Base-by-base conservation (phyloP, 2,797 vertebrate species). In the Hephaestus fuliginosus region DNA sequence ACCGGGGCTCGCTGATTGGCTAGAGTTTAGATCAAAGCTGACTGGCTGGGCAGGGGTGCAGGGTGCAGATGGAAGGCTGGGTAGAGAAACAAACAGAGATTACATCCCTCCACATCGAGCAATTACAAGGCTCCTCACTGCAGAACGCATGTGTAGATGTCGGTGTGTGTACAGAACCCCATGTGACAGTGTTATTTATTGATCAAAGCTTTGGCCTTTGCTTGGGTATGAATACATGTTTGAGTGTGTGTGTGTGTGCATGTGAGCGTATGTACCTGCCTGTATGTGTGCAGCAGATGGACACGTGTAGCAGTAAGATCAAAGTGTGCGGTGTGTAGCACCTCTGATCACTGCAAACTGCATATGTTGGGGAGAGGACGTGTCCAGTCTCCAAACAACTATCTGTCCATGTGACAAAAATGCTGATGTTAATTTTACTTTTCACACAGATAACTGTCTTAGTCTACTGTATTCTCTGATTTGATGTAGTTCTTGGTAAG, bases 81-180 rank as follows among this genome's bases (percentile, higher is more conserved):
- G 67, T 73, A 76, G 30, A 79, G 84, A 89, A 86, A 86, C 83
- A 92, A 93, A 89, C 76, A 88, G 72, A 90, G 86, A 85, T 92
- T 87, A 92, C 43, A 84, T 68, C 68, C 80, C 70, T 71, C 36
- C 70, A 81, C 79, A 83, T 65, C 2, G 52, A 88, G 88, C 71
- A 81, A 82, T 86, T 84, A 86, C 82, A 6, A 68, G 58, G 57
- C 85, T 77, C 84, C 70, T 82, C 72, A 17, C 60, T 28, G 68
- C 63, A 74, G 62, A 72, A 64, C 65, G 43, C 55, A 57, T 71
- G 57, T 57, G 69, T 81, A 48, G 70, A 76, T 67, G 43, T 75
- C 43, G 57, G 68, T 44, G 12, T 55, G 56, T 41, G 46, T 28
- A 25, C 51, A 70, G 41, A 70, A 57, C 39, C 77, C 72, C 65